Conservation (phyloP, 2,888 invertebrate genomes). For the Sinohyriopsis cumingii region DNA sequence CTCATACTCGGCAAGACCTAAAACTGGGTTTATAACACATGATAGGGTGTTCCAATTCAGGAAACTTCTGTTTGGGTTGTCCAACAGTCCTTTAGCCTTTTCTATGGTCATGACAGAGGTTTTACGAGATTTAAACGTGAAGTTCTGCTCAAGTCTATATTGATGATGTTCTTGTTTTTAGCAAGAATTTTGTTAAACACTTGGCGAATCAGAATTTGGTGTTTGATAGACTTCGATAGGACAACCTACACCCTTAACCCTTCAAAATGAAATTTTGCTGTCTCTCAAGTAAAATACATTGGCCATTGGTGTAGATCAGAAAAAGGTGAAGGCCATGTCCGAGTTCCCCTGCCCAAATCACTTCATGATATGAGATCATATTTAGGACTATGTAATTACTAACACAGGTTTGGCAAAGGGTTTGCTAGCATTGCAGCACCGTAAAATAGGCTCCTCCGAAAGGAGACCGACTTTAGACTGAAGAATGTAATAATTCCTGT, state of each 20-base stretch:
- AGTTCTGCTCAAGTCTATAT: too few relatives aligned
- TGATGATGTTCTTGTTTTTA: too few relatives aligned
- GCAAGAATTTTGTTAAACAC: constrained; percentile 34
- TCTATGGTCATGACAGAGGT: too few relatives aligned
- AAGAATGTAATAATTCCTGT: constrained; percentile 17
- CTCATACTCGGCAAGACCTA: too few relatives aligned
- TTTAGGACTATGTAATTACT: constrained; percentile 30
- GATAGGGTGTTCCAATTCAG: too few relatives aligned
- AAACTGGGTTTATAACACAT: too few relatives aligned
- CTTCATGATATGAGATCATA: constrained; percentile 23
- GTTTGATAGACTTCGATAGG: constrained; percentile 25
- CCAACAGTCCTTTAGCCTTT: too few relatives aligned
- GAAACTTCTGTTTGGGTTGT: too few relatives aligned
- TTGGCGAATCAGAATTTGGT: constrained; percentile 30
- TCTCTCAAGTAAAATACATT: constrained; percentile 27
- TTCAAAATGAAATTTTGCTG: constrained; percentile 37
- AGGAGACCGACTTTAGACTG: constrained; percentile 20
- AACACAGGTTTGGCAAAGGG: constrained; percentile 23
- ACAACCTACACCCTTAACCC: too few relatives aligned
- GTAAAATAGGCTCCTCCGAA: constrained; percentile 21
- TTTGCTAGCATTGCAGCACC: constrained; percentile 32
- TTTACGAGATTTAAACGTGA: too few relatives aligned
- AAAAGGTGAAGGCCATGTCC: constrained; percentile 19
- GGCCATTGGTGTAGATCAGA: constrained; percentile 33
- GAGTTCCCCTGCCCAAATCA: too few relatives aligned